Evolutionary conservation across 2,113 vertebrate genomes (phyloP).

Genomic region (Alectura lathami): DNA sequence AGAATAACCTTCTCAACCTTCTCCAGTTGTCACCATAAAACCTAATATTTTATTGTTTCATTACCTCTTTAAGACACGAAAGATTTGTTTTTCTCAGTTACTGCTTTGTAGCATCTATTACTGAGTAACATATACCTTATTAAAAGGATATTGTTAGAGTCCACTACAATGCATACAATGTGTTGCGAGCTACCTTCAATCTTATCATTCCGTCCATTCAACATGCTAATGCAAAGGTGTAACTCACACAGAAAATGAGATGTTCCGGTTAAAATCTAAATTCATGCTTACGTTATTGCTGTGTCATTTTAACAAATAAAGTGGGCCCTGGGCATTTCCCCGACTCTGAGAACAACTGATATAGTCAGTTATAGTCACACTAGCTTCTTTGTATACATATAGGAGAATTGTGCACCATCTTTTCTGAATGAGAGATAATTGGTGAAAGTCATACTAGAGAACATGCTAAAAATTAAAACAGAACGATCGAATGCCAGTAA

Average conservation of each 20-base stretch:
- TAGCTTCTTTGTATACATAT: neutral
- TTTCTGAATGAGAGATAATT: neutral
- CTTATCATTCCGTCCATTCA: neutral
- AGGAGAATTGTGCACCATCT: neutral
- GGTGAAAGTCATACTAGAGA: neutral
- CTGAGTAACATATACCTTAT: neutral
- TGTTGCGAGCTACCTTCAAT: neutral
- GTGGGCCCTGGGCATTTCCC: neutral
- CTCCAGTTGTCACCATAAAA: neutral
- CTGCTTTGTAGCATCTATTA: neutral
- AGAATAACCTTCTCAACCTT: neutral
- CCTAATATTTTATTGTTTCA: neutral
- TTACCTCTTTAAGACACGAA: neutral
- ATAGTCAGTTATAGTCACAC: neutral
- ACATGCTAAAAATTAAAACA: neutral
- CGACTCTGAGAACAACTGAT: neutral
- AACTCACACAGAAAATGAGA: neutral
- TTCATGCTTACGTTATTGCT: neutral
- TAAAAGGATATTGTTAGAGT: neutral
- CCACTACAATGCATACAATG: neutral
- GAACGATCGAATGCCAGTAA: neutral
- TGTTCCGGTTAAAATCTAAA: neutral
- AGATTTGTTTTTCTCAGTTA: neutral
- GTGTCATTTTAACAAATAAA: neutral
- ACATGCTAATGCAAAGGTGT: neutral